These are phyloP conservation scores for Philaenus spumarius DNA, from an alignment of 1,140 invertebrate species.

Conservation along the genomic window DNA sequence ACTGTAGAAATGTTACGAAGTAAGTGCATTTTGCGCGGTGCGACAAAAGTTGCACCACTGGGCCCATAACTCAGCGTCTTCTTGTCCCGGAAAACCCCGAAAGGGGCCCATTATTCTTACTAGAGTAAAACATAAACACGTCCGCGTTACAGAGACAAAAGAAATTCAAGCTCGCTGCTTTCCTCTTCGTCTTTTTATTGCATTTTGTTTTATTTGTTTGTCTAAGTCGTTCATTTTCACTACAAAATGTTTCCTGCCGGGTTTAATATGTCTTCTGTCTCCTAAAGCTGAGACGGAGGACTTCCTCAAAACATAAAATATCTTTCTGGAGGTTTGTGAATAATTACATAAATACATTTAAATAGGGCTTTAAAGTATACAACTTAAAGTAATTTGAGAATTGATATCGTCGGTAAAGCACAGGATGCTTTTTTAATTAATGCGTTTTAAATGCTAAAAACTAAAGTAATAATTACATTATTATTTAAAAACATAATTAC, in stretches of 20 bases:
- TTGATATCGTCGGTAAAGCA: too few species aligned
- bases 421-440: too few species aligned
- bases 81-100: slow-evolving; percentile 15
- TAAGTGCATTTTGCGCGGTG: slow-evolving; percentile 9
- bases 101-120: slow-evolving; percentile 19
- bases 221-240: neutral
- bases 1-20: neutral
- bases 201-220: slow-evolving; percentile 18
- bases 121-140: slow-evolving; percentile 19
- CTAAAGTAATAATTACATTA: too few species aligned
- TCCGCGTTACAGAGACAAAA: slow-evolving; percentile 12
- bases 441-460: too few species aligned
- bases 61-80: slow-evolving; percentile 11
- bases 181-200: slow-evolving; percentile 9
- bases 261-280: too few species aligned
- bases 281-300: too few species aligned
- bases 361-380: too few species aligned
- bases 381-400: too few species aligned
- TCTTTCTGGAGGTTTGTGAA: too few species aligned
- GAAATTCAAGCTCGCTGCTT: slow-evolving; percentile 11
- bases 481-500: too few species aligned
- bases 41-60: slow-evolving; percentile 14
- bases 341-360: too few species aligned
- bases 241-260: slow-evolving; percentile 14
- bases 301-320: too few species aligned